These are phyloP conservation scores for Drosophila sucinea DNA, from an alignment of 1,140 invertebrate genomes.

Conservation along the genomic window DNA sequence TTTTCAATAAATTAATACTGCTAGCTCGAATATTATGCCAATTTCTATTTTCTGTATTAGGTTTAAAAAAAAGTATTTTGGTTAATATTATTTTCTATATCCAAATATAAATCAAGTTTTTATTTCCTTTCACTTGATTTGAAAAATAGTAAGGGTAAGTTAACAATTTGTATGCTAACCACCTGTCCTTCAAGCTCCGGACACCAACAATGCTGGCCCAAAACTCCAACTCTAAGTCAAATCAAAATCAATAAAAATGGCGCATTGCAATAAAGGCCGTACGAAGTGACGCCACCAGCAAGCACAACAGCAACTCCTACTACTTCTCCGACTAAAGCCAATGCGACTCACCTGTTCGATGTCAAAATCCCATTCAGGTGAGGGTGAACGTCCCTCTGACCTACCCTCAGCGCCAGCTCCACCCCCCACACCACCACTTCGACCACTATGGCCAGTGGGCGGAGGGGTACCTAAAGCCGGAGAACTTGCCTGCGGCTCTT, in stretches of 20 bases:
- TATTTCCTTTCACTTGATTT: too few relatives aligned
- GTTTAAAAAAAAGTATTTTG: too few relatives aligned
- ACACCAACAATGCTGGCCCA: not conserved
- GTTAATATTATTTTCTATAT: too few relatives aligned
- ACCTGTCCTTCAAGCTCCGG: not conserved
- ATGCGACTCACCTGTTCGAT: slow-evolving; percentile 78
- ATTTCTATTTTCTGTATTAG: too few relatives aligned
- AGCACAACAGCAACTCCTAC: not conserved
- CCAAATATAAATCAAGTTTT: too few relatives aligned
- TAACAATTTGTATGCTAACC: not conserved
- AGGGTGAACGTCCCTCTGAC: slow-evolving; percentile 65
- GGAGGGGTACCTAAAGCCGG: slow-evolving; percentile 71
- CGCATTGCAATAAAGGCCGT: slow-evolving; percentile 57
- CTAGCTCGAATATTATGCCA: too few relatives aligned
- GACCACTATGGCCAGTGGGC: slow-evolving; percentile 31
- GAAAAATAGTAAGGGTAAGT: not conserved
- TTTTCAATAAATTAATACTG: too few relatives aligned
- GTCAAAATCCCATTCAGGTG: slow-evolving; percentile 82
- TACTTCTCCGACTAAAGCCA: slow-evolving; percentile 10
- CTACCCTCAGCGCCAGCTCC: not conserved
- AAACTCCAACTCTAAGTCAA: slow-evolving; percentile 27
- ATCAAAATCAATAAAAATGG: slow-evolving; percentile 72
- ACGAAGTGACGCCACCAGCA: slow-evolving; percentile 52
- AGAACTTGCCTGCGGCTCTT: slow-evolving; percentile 80
- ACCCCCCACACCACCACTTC: not conserved